Base-by-base conservation (phyloP, 2,113 vertebrate species). In the Pteronura brasiliensis region DNA sequence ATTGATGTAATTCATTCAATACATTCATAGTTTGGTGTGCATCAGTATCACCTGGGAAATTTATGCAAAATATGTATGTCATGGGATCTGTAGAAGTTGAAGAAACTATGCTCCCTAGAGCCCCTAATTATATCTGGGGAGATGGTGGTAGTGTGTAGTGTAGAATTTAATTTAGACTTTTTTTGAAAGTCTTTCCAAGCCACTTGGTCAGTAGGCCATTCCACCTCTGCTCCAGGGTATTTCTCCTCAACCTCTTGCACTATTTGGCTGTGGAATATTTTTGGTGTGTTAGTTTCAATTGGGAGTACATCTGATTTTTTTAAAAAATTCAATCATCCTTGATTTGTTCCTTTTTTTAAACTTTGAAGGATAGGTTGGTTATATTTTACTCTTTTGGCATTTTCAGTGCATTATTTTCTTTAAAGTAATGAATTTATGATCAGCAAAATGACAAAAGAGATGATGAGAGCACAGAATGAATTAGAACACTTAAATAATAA, bases 331-430 rank as follows among this genome's bases (percentile, higher is more conserved):
- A 42, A 3, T 85, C 84, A 69, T 81, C 67, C 79, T 95, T 77
- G n/a, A 84, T 15, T 49, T 95, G 55, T 49, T 93, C 23, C 15
- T 86, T 86, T 71, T 44, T 79, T 97, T 44, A 95, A 88, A 95
- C 10, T 72, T 42, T 59, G 52, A 8, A 77, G 6, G 52, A 36
- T 7, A 86, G 20, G 17, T 91, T 83, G 20, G 25, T 55, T 59
- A 42, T 63, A 34, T 84, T 96, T 93, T 82, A 96, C 61, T 83
- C 79, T 95, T 90, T 63, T 14, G 67, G 2, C 27, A 72, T 57
- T 93, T 92, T 34, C 47, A 49, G 85, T 17, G 20, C 8, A 61
- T 42, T 76, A 44, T 44, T 79, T 93, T 65, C 63, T 82, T 84
- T 8, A 96, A 25, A 5, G 3, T 29, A 72, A 90, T 55, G n/a